phyloP scores from a whole-genome alignment of 2,888 invertebrate species.

The Anagyrus pseudococci region DNA sequence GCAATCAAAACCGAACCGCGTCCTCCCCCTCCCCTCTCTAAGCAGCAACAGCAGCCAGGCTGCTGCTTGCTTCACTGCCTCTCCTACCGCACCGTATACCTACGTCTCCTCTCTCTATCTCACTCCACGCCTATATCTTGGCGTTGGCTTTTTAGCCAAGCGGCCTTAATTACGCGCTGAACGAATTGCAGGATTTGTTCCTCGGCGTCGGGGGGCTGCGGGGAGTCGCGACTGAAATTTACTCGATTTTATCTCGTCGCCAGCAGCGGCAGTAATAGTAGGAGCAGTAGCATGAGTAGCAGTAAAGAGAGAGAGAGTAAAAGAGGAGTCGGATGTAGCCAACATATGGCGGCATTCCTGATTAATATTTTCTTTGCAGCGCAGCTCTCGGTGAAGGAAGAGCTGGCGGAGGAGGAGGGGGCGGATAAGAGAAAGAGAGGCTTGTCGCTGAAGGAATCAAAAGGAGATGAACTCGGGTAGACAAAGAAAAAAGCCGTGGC shows the following conservation, averaged over 20 bases:
- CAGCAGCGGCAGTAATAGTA: neutral
- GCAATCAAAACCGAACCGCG: slow-evolving; percentile 4
- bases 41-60: too few species aligned
- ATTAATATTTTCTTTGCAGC: slow-evolving; percentile 45
- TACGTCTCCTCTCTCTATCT: too few species aligned
- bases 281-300: too few species aligned
- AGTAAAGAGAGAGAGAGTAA: too few species aligned
- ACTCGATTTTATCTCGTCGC: slow-evolving; percentile 17
- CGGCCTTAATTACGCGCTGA: slow-evolving; percentile 35
- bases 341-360: slow-evolving; percentile 35
- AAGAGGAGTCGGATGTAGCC: neutral
- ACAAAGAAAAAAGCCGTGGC: too few species aligned
- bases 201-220: neutral
- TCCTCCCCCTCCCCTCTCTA: too few species aligned
- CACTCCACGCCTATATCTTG: slow-evolving; percentile 7
- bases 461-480: too few species aligned
- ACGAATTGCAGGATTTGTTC: slow-evolving; percentile 20
- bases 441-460: too few species aligned
- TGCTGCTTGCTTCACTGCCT: too few species aligned
- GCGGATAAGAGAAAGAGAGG: slow-evolving; percentile 2
- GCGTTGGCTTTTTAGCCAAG: too few species aligned
- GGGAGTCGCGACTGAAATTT: slow-evolving; percentile 25
- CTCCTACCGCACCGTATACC: too few species aligned
- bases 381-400: slow-evolving; percentile 21
- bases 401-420: slow-evolving; percentile 36